Evolutionary conservation across 1,140 invertebrate genomes (phyloP).

Genomic region (Eriocheir sinensis): DNA sequence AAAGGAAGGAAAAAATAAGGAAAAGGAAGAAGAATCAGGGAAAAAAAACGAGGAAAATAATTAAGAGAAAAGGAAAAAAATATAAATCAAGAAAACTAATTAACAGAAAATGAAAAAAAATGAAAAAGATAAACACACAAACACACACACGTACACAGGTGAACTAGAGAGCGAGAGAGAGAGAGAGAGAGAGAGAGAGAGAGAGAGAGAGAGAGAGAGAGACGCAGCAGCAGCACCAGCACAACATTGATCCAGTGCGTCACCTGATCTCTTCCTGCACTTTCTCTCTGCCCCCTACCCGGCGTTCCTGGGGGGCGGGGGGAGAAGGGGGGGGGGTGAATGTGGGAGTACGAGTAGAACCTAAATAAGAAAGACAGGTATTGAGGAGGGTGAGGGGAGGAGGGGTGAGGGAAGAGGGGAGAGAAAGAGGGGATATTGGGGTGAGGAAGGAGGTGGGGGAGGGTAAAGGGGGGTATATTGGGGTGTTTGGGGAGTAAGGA

Average conservation of each 20-base stretch:
- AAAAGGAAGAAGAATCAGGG: neutral
- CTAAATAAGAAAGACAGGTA: neutral
- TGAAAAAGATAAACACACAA: neutral
- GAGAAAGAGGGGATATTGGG: too few relatives aligned
- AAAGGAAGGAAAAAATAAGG: neutral
- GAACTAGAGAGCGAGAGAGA: neutral
- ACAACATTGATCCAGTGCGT: constrained; percentile 13
- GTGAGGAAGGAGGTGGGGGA: too few relatives aligned
- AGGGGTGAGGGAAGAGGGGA: too few relatives aligned
- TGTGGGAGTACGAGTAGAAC: too few relatives aligned
- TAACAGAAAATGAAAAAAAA: neutral
- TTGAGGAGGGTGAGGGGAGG: neutral
- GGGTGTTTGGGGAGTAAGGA: too few relatives aligned
- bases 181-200: too few relatives aligned
- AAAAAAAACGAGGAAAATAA: neutral
- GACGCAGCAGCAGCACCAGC: neutral
- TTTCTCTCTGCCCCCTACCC: too few relatives aligned
- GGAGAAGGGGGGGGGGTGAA: neutral
- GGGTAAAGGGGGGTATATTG: too few relatives aligned
- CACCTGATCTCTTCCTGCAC: constrained; percentile 8
- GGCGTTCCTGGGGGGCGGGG: neutral
- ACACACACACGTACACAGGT: constrained; percentile 30
- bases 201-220: too few relatives aligned
- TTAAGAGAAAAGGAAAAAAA: neutral
- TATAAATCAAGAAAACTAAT: neutral